These are phyloP conservation scores for Tapirus terrestris DNA, from an alignment of 2,113 vertebrate genomes.

Conservation along the genomic window DNA sequence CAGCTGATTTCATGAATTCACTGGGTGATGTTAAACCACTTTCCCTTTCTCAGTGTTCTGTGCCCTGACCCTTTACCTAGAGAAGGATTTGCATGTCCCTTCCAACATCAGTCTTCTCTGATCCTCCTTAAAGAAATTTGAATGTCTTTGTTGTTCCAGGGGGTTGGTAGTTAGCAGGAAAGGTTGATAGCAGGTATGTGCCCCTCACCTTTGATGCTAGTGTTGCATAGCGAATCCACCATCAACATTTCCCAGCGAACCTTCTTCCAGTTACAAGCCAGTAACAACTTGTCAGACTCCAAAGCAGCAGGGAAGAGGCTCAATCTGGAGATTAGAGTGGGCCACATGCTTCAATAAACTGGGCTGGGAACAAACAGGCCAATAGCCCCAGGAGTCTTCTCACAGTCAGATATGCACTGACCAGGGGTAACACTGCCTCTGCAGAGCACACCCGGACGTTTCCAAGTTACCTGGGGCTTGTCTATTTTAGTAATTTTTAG, in stretches of 20 bases:
- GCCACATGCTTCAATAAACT: neutral
- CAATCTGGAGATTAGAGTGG: neutral
- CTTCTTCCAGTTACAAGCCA: neutral
- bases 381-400: neutral
- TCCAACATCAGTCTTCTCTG: neutral
- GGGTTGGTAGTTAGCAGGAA: neutral
- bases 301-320: neutral
- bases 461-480: neutral
- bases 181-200: no score
- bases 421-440: neutral
- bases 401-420: neutral
- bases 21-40: neutral
- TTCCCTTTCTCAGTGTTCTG: no score
- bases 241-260: neutral
- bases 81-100: neutral
- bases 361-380: neutral
- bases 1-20: neutral
- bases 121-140: neutral
- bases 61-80: neutral
- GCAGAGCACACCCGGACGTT: neutral
- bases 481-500: neutral
- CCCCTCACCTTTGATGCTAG: neutral
- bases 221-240: neutral
- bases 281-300: neutral
- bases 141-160: neutral